phyloP scores from a whole-genome alignment of 2,888 invertebrate species.

The Thymelicus acteon region DNA sequence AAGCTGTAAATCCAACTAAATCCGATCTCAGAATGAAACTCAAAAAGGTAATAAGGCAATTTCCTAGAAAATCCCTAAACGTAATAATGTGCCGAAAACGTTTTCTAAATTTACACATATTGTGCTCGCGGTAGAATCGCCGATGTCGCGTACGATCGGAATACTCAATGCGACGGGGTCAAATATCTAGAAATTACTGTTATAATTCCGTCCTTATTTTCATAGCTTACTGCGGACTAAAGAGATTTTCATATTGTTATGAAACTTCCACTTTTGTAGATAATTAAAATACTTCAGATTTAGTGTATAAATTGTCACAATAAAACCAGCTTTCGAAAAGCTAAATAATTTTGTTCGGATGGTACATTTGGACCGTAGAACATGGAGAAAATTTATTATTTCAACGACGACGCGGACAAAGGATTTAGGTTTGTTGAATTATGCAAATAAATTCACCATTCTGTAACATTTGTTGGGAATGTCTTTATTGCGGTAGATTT shows the following conservation, averaged over 20 bases:
- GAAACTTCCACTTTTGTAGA: background rate
- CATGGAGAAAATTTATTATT: conserved; percentile 82
- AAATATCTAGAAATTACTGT: conserved; percentile 36
- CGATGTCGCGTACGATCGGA: conserved; percentile 72
- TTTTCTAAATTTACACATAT: conserved; percentile 83
- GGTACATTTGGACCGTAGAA: conserved; percentile 74
- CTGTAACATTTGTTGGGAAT: conserved; percentile 83
- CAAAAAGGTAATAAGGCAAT: conserved; percentile 83
- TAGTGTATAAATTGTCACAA: conserved; percentile 44
- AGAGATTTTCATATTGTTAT: conserved; percentile 15
- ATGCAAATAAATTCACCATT: conserved; percentile 84
- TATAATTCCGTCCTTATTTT: conserved; percentile 21
- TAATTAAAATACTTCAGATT: background rate
- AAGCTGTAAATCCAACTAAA: conserved; percentile 69
- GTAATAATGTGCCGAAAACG: conserved; percentile 83
- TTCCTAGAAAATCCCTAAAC: conserved; percentile 82
- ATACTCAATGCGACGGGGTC: conserved; percentile 70
- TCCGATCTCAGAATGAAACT: conserved; percentile 74
- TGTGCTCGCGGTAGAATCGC: conserved; percentile 76
- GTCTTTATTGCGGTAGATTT: conserved; percentile 81
- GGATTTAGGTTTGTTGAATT: conserved; percentile 82
- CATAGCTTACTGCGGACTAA: conserved; percentile 19
- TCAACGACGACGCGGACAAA: conserved; percentile 78
- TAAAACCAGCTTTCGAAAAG: conserved; percentile 66
- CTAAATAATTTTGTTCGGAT: conserved; percentile 77